Evolutionary conservation across 2,113 vertebrate genomes (phyloP).

Genomic region (Hylia prasina): DNA sequence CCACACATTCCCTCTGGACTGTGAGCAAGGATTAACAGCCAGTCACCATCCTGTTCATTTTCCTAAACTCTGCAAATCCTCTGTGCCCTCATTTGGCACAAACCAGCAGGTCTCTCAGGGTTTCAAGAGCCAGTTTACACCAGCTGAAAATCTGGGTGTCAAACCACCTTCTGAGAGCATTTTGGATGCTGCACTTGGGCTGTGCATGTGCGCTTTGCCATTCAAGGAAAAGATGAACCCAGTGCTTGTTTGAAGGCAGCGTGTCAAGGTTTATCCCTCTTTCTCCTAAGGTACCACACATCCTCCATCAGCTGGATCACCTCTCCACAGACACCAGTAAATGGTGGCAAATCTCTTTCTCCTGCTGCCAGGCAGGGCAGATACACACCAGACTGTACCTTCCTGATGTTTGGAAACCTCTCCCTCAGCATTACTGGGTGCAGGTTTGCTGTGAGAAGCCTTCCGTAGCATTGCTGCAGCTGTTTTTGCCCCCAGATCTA

Average conservation of each 20-base stretch:
- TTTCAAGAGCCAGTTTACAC: neutral
- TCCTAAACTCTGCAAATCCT: neutral
- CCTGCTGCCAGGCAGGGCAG: neutral
- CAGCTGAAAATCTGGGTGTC: neutral
- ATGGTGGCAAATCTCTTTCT: neutral
- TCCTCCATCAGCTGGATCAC: neutral
- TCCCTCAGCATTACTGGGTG: neutral
- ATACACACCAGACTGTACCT: neutral
- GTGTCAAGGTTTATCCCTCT: neutral
- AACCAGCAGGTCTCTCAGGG: neutral
- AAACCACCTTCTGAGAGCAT: fast-evolving
- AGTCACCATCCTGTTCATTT: neutral
- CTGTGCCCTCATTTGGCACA: neutral
- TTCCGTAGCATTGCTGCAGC: neutral
- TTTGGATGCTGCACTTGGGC: neutral
- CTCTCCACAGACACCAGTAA: neutral
- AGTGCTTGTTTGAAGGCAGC: neutral
- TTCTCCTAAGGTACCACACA: neutral
- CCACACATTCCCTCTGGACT: neutral
- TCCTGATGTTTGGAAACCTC: neutral
- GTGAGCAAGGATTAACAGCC: neutral
- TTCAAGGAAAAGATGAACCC: neutral
- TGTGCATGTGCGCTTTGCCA: fast-evolving
- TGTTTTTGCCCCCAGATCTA: neutral
- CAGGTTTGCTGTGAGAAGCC: neutral